Evolutionary conservation across 2,888 invertebrate genomes (phyloP), one percentile per base, ranked within the genome.

Genomic region (Chymomyza caudatula): DNA sequence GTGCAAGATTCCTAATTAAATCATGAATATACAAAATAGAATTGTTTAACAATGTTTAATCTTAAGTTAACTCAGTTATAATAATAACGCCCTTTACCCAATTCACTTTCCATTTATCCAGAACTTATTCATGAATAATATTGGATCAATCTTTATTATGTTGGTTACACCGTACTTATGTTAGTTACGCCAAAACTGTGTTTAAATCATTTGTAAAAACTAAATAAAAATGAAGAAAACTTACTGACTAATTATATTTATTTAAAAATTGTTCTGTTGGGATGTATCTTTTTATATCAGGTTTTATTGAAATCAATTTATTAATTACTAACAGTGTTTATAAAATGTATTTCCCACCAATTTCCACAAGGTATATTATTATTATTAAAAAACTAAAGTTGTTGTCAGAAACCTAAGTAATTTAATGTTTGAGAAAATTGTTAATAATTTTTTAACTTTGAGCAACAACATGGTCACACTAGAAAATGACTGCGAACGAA

Each of bases 1-100:
- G 15, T 17, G 47, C 67, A 67, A 69, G 66, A 83, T 84, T 80
- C 78, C 80, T 80, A 85, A 74, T 69, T 86, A 71, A 67, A 74
- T 63, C 68, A 68, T 70, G 64, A 71, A 83, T 73, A 80, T 54
- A 56, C 58, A 67, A 61, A 82, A 69, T 42, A 56, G 15, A 66
- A 71, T 77, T 72, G 71, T 85, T 83, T 77, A 80, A 77, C 71
- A 84, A 77, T 80, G 59, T 43, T 22, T 19, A 63, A 25, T 25
- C 74, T 80, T 71, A 67, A 62, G 74, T 72, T 43, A 29, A 47
- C 56, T 43, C 19, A 52, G 20, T n/a, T 51, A n/a, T 51, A 52
- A 37, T 42, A 68, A 20, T 52, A 61, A 58, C 29, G 47, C 44
- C 54, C 19, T 44, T 22, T 47, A 1, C 4, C 15, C 25, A 56